Evolutionary conservation across 2,888 invertebrate species (phyloP), one percentile per base, ranked within the genome.

Genomic region (Acleris literana): DNA sequence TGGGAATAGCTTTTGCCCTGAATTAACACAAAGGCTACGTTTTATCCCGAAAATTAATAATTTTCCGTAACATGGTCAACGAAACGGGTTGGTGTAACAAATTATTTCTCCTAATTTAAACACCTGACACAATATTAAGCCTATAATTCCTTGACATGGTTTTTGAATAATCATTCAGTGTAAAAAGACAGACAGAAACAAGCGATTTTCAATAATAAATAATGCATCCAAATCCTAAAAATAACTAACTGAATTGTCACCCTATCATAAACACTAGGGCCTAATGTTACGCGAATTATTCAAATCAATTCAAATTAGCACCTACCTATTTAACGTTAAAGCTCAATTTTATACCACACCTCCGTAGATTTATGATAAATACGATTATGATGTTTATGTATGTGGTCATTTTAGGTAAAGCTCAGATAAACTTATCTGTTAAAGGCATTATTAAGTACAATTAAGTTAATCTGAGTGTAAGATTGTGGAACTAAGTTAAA

Each of bases 321-420:
- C 60, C 53, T 43, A 29, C 48, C 54, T 55, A 22, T 33, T 44
- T 51, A 51, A 51, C 44, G 55, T 56, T 51, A 65, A 39, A 43
- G 22, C 44, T 56, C 33, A 65, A 44, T 60, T 33, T 65, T 9
- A 25, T 29, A 49, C 18, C 20, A 39, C 22, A 22, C 39, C 39
- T 11, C 17, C 48, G 22, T 43, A 55, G 29, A 46, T 58, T 59
- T 66, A 57, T 57, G 58, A 64, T 64, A 64, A 62, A 57, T 53
- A 22, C 57, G 46, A 66, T 66, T 66, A 66, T 66, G 66, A 66
- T 62, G 66, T 65, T 65, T 65, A 61, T 64, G 58, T 62, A 62
- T 66, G 57, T 46, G 46, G 66, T 62, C 52, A 62, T 62, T 66
- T 62, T 66, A 66, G 57, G 57, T 52, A 56, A 61, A 57, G 65